phyloP scores from a whole-genome alignment of 2,113 vertebrate genomes.

The Gymnarchus niloticus region DNA sequence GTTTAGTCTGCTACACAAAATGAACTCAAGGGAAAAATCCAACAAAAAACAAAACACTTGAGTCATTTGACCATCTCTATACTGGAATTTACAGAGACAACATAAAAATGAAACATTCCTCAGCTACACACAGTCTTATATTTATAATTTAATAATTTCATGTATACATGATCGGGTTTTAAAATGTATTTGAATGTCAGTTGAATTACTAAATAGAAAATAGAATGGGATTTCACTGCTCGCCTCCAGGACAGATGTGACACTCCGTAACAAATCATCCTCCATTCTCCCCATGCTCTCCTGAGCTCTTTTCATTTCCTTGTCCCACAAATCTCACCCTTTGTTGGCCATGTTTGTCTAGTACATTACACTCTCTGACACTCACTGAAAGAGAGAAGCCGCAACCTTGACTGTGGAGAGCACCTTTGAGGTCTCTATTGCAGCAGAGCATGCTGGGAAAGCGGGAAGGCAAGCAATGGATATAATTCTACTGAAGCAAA shows the following conservation, averaged over 20 bases:
- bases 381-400: background rate
- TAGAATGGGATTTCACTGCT: background rate
- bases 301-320: background rate
- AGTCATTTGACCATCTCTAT: background rate
- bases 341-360: slow-evolving; percentile 5
- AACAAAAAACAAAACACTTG: background rate
- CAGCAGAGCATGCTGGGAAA: background rate
- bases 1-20: no score
- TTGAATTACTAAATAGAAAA: background rate
- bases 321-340: background rate
- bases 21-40: background rate
- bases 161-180: background rate
- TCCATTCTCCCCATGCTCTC: background rate
- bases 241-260: background rate
- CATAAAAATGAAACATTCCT: background rate
- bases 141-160: background rate
- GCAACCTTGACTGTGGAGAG: background rate
- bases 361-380: slow-evolving; percentile 2
- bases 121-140: background rate
- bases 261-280: background rate
- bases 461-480: background rate
- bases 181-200: background rate
- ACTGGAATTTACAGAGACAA: background rate
- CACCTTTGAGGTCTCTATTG: background rate
- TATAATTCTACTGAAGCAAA: background rate